Evolutionary conservation across 2,888 invertebrate genomes (phyloP).

Genomic region (Oscheius sp.): DNA sequence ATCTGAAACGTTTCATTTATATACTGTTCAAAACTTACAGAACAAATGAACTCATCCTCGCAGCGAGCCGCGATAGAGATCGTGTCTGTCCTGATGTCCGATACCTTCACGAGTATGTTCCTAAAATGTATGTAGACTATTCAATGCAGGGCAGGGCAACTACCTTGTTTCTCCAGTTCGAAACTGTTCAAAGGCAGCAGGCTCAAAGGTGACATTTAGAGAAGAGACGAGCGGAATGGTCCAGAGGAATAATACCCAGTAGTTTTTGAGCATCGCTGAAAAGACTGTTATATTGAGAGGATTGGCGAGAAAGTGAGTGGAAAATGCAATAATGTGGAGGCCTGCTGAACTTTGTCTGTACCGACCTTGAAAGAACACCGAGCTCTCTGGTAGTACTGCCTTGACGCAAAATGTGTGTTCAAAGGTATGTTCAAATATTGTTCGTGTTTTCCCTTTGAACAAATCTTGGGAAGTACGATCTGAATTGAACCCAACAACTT

Average conservation of each 20-base stretch:
- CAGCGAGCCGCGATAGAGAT: not conserved
- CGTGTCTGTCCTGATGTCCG: not conserved
- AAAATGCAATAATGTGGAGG: too few relatives aligned
- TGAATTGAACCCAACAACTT: too few relatives aligned
- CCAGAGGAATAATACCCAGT: not conserved
- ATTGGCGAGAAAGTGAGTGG: too few relatives aligned
- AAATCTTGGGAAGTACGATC: too few relatives aligned
- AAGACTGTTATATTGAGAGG: not conserved
- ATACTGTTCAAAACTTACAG: not conserved
- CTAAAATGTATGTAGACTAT: not conserved
- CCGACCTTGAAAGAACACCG: too few relatives aligned
- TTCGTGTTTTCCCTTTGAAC: too few relatives aligned
- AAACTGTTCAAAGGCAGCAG: conserved; percentile 6
- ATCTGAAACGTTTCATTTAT: conserved; percentile 3
- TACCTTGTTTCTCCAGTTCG: conserved; percentile 24
- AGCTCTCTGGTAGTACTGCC: too few relatives aligned
- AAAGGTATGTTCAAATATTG: too few relatives aligned
- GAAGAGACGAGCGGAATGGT: not conserved
- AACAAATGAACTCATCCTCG: not conserved
- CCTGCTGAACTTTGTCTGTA: too few relatives aligned
- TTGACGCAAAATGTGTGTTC: too few relatives aligned
- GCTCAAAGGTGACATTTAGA: conserved; percentile 15
- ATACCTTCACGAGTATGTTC: not conserved
- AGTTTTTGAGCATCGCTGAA: conserved; percentile 5
- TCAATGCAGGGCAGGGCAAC: too few relatives aligned